Base-by-base conservation (phyloP, 2,113 vertebrate species). In the Myodes glareolus region DNA sequence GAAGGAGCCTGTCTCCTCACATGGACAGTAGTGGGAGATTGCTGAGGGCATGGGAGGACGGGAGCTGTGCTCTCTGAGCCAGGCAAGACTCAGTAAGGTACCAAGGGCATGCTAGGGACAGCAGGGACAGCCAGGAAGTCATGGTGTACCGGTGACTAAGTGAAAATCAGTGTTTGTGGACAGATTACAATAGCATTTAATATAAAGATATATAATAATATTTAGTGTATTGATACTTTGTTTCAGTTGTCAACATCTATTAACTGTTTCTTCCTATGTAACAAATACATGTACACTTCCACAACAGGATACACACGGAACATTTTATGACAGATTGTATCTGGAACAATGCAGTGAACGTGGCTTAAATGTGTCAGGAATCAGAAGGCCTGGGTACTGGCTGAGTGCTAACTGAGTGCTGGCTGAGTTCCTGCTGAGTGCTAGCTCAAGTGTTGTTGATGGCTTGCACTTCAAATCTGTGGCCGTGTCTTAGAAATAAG, bases 371-470 rank as follows among this genome's bases (percentile, higher is more conserved):
- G 8, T n/a, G 13, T 25, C 29, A 39, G 58, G 23, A 39, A 23
- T 77, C 21, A 47, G 58, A 81, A 70, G 50, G 10, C 13, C 58
- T 27, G 47, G 31, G 55, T 33, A 7, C 55, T 68, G 10, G 7
- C 58, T 27, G 55, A n/a, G 55, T 33, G 10, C 55, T 68, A 31
- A 2, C 12, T 19, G 55, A 58, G 55, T 58, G 19, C 5, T 21
- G 58, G 6, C 16, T 19, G 36, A n/a, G 68, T 1, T 1, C 5
- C 5, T 5, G 5, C 11, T n/a, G 33, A 16, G 33, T 19, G 36
- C 14, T 70, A 63, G 31, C 23, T 55, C 33, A 52, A 76, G 42
- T 85, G 23, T 61, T 36, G 4, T 68, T 65, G 13, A 47, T 55
- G 45, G 12, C 23, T 94, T 90, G 85, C 21, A 50, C 25, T 91